Percentiles rank a stretch among this genome's conserved stretches.
Evolutionary conservation across 2,113 vertebrate genomes (phyloP).

Genomic region (Uria aalge): DNA sequence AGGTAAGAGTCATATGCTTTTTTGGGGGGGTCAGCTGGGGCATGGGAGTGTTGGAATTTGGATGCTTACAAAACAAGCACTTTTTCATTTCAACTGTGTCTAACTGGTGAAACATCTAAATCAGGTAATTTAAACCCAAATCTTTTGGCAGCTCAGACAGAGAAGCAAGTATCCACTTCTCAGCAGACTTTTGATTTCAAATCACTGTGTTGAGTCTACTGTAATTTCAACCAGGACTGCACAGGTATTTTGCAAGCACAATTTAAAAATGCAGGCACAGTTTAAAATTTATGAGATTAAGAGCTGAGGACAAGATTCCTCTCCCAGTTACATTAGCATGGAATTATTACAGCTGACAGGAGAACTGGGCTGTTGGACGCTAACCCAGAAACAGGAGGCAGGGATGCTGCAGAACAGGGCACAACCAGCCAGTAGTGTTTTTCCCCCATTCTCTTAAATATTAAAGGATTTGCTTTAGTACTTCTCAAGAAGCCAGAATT

Average conservation of each 20-base stretch:
- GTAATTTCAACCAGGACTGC: conserved; percentile 45
- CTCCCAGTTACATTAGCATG: neutral
- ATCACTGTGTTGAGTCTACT: neutral
- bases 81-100: conserved; percentile 19
- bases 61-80: conserved; percentile 10
- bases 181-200: conserved; percentile 25
- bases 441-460: neutral
- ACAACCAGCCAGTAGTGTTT: neutral
- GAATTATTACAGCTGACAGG: neutral
- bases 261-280: neutral
- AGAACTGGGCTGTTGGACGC: neutral
- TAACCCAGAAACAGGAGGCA: neutral
- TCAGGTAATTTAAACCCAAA: conserved; percentile 41
- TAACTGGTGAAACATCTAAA: conserved; percentile 36
- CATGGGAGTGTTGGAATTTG: neutral
- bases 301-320: neutral
- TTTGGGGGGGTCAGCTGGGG: neutral
- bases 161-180: conserved; percentile 3
- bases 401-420: neutral
- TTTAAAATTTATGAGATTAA: conserved; percentile 5
- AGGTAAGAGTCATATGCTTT: neutral
- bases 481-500: neutral
- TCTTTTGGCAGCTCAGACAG: conserved; percentile 30
- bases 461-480: neutral
- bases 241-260: neutral